These are phyloP conservation scores for Aphaenogaster ashmeadi DNA, from an alignment of 1,140 invertebrate species.

Conservation along the genomic window DNA sequence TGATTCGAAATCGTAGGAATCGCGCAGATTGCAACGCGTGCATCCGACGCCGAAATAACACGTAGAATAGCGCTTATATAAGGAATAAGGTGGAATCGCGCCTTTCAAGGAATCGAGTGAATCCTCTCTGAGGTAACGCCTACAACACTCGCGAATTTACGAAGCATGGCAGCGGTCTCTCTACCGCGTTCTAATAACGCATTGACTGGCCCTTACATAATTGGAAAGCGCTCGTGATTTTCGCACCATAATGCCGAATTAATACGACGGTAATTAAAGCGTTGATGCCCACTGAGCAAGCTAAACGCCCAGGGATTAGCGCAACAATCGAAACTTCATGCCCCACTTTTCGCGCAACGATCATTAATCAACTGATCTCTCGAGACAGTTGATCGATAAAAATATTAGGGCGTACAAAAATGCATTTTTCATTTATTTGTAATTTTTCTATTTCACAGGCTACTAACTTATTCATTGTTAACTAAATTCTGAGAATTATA, in stretches of 20 bases:
- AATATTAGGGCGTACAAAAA: not conserved
- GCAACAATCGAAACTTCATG: constrained; percentile 68
- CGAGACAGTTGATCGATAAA: constrained; percentile 5
- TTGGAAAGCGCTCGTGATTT: constrained; percentile 80
- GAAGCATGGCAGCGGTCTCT: constrained; percentile 74
- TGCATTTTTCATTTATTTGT: not conserved
- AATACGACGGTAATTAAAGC: constrained; percentile 77
- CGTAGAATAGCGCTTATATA: constrained; percentile 40
- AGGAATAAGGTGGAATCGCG: constrained; percentile 54
- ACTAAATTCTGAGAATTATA: not conserved
- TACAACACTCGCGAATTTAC: constrained; percentile 75
- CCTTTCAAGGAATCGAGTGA: constrained; percentile 59
- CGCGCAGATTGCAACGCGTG: not conserved
- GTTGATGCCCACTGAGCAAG: constrained; percentile 76
- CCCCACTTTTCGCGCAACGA: constrained; percentile 9
- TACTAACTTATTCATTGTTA: not conserved
- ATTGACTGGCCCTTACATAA: constrained; percentile 80
- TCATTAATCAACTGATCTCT: constrained; percentile 14
- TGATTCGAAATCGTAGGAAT: not conserved
- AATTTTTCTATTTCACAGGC: not conserved
- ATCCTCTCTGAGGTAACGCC: constrained; percentile 54
- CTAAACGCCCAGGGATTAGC: constrained; percentile 70
- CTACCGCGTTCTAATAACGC: constrained; percentile 76
- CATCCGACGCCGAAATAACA: constrained; percentile 10
- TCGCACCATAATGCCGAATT: constrained; percentile 76